Conservation (phyloP, 2,888 invertebrate genomes). For the Entomobrya proxima region DNA sequence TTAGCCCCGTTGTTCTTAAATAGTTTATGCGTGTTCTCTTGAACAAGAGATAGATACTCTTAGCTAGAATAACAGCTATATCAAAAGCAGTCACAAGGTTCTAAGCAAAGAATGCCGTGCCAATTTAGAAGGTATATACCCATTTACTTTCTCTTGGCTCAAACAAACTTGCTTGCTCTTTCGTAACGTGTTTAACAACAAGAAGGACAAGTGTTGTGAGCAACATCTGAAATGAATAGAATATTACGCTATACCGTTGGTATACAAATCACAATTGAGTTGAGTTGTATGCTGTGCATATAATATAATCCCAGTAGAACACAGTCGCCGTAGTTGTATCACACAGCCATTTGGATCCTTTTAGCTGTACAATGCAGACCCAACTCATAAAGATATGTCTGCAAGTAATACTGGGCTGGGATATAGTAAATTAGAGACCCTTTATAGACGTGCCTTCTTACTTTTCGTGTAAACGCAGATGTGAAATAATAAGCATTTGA, state of each 20-base stretch:
- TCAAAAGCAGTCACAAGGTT: too few relatives aligned
- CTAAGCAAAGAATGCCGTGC: conserved; percentile 31
- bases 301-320: too few relatives aligned
- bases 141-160: conserved; percentile 11
- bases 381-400: too few relatives aligned
- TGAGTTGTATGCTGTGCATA: too few relatives aligned
- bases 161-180: not conserved
- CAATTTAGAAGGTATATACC: not conserved
- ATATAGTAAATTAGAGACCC: not conserved
- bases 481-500: conserved; percentile 43
- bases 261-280: too few relatives aligned
- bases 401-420: too few relatives aligned
- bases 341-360: too few relatives aligned
- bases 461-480: conserved; percentile 32
- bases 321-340: too few relatives aligned
- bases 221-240: not conserved
- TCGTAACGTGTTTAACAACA: not conserved
- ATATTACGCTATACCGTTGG: too few relatives aligned
- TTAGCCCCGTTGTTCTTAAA: conserved; percentile 16
- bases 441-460: conserved; percentile 1
- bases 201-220: not conserved
- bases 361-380: too few relatives aligned
- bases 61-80: too few relatives aligned
- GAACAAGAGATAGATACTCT: not conserved
- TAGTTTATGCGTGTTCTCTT: not conserved